Evolutionary conservation across 1,140 invertebrate genomes (phyloP), one percentile per base, ranked within the genome.

Genomic region (Macrobrachium nipponense): DNA sequence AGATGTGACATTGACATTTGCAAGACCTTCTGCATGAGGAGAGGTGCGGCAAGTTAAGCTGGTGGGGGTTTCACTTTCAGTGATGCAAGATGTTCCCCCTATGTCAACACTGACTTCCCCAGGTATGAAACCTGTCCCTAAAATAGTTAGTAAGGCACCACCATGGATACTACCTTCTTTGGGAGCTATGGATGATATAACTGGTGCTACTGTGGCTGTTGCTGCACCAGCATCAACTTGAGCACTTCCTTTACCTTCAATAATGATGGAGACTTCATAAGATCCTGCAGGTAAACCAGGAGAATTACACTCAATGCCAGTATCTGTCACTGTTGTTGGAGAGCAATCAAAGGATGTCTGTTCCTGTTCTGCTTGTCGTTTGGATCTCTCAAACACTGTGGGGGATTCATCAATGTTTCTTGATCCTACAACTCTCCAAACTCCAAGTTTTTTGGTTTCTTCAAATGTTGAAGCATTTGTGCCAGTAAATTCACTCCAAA

Each of bases 81-180:
- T 6, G 2, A 5, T 0, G 23, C 85, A 87, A 11, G 60, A 36
- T 18, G 23, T 44, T 15, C 66, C 78, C 17, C 64, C 73, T 17
- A 87, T 51, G 8, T 36, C 68, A 17, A 87, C 85, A 18, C 82
- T 62, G 3, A 72, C 27, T 10, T 87, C 58, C 4, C 17, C 82
- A 17, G 76, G 76, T 15, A 23, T n/a, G 51, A 87, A 86, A 17
- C 81, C 64, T 23, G 66, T 36, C 7, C 80, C 80, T 15, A 58
- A 36, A 60, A 86, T 68, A 44, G 59, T 72, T 14, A 86, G 0
- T 20, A 64, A n/a, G n/a, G 80, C 36, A 7, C 80, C 85, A 15
- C 85, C 85, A 76, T 79, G 23, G n/a, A 64, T 36, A 12, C 79
- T 81, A 23, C 85, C 85, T 18, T 64, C 44, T 36, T 20, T 43